Base-by-base conservation (phyloP, 2,888 invertebrate genomes). In the Phorcus lineatus region DNA sequence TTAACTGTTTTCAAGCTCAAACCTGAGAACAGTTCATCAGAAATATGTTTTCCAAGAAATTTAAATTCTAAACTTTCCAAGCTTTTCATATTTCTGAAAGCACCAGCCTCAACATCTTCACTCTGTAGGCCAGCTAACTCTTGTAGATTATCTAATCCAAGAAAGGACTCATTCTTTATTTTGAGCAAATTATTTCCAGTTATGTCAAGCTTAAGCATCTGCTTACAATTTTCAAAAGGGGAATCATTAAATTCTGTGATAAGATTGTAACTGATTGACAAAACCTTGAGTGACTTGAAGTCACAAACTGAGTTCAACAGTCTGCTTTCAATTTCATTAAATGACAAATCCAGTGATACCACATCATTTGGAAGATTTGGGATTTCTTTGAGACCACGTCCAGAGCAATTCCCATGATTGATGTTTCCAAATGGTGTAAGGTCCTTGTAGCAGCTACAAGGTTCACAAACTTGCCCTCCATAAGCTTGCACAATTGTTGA, bases 391-490 rank as follows among this genome's bases (percentile, higher is more conserved):
- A 83, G 74, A n/a, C 78, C 76, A 24, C 57, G 67, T 16, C 80
- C 19, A 7, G 83, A 83, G 36, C 83, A 83, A 77, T 83, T 80
- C 16, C 81, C 83, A 24, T 70, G 57, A 24, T 79, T 78, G 22
- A 81, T 22, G n/a, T 75, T 62, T 16, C 80, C 82, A 54, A 55
- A 79, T 1, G 75, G 70, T 16, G 74, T 57, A 77, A 75, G 77
- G 74, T 19, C 16, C n/a, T 28, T 57, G 70, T 22, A 77, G 55
- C 82, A 82, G 28, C 40, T 24, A 28, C 82, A 82, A 17, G 80
- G 82, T 13, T 66, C 67, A 31, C 82, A 82, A 40, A 67, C 24
- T 19, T 80, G 82, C 80, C 80, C 80, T 55, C 75, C 66, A 22
- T 67, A 36, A 53, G 77, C 79, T 19, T 0, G 1, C n/a, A 76